Evolutionary conservation across 2,888 invertebrate genomes (phyloP), one percentile per base, ranked within the genome.

Genomic region (Slavum lentiscoides): DNA sequence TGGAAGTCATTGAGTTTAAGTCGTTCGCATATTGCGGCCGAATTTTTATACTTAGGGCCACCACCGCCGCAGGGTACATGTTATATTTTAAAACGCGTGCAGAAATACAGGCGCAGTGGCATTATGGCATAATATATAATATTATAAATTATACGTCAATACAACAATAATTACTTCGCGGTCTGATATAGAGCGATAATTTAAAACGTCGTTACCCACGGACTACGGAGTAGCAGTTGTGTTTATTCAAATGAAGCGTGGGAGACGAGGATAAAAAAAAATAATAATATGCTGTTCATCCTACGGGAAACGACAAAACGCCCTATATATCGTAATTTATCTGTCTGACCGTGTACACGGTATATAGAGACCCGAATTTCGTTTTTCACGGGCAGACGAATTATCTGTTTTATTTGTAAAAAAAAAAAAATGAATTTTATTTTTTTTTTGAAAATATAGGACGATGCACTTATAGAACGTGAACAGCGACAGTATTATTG

Each of bases 281-380:
- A 9, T 43, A 43, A 43, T 43, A 43, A 37, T 68, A 70, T 37
- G 64, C 61, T 64, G 70, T 64, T 39, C 77, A 55, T 80, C 77
- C 77, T 80, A 80, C 77, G 70, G 55, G 23, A 70, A 70, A 80
- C 17, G 70, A 70, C 77, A 64, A 72, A 74, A 80, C 70, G 77
- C 39, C 64, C 62, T 15, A 53, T 15, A 53, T 13, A 49, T 23
- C 39, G 64, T 72, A 72, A 80, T 80, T 70, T 80, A 80, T 80
- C 21, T 23, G 77, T 80, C 77, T 72, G 70, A n/a, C 23, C 30
- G 8, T 43, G n/a, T 9, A 30, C 30, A 4, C 30, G 30, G 30
- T 30, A 30, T 30, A 9, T 17, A 39, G 37, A 53, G 2, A 59
- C 9, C 8, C 13, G 19, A 80, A 80, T 62, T 80, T 61, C 17